Base-by-base conservation (phyloP, 2,888 invertebrate species). In the Diarsia rubi region DNA sequence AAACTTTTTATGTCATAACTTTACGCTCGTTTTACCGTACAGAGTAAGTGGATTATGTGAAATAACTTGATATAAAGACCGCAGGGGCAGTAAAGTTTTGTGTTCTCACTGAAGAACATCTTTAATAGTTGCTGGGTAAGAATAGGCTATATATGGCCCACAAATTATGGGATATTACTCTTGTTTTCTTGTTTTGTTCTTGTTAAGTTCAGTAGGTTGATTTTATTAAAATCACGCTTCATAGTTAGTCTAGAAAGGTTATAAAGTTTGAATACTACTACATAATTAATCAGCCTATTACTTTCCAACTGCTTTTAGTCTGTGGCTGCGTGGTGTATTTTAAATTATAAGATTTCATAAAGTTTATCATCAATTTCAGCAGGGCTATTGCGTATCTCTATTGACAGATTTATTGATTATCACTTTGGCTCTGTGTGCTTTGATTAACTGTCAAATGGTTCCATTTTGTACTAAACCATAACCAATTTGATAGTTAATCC, bases 1-100 rank as follows among this genome's bases (percentile, higher is more conserved):
- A 85, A 85, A 82, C 67, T 73, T 82, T 85, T 82, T 69, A 77
- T 77, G 69, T 72, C 71, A 67, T 72, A 78, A 78, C 69, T 85
- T 82, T 67, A 69, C 72, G 72, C 71, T 67, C 82, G 37, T 81
- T 81, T 72, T 84, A 16, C 70, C 24, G 52, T 68, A 49, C 37
- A 24, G 44, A 31, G 69, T 75, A 72, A 84, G 82, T 69, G 57
- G 85, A 82, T 84, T 82, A 81, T 72, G 42, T 84, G 54, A 57
- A 84, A 75, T 75, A 81, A 59, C 69, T 59, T 37, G 21, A 19
- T 52, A 27, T 82, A 42, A 63, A 82, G 54, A 66, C 66, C 45
- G 37, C 45, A 57, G 57, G 49, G 44, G 21, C 62, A 69, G 54
- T 82, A 12, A 54, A 67, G 24, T 67, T 63, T 82, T 37, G 57